Conservation (phyloP, 2,888 invertebrate species). For the Drosophila prostipennis region DNA sequence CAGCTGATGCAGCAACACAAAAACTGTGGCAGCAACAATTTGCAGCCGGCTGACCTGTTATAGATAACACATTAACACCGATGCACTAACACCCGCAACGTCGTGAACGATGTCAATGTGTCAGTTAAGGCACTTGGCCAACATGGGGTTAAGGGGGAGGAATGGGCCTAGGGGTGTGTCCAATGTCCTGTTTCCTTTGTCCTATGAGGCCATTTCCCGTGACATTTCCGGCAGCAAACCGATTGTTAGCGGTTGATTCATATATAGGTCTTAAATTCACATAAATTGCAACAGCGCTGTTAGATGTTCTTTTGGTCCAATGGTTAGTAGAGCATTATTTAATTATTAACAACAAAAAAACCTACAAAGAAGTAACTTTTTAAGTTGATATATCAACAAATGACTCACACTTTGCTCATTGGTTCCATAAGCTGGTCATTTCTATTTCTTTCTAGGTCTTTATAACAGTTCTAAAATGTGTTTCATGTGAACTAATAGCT, state of each 20-base stretch:
- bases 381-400: too few relatives aligned
- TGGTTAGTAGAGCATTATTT: too few relatives aligned
- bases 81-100: background rate
- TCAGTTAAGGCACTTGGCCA: conserved; percentile 43
- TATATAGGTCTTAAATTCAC: background rate
- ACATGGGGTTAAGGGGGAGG: conserved; percentile 13
- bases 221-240: conserved; percentile 8
- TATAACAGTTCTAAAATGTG: too few relatives aligned
- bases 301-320: too few relatives aligned
- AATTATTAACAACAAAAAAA: too few relatives aligned
- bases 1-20: conserved; percentile 57
- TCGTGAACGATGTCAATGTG: conserved; percentile 67
- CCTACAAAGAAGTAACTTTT: too few relatives aligned
- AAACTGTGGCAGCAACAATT: conserved; percentile 30
- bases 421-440: too few relatives aligned
- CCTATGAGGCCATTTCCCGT: background rate
- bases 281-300: background rate
- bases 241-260: background rate
- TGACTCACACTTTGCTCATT: too few relatives aligned
- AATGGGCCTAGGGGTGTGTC: background rate
- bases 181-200: background rate
- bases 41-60: conserved; percentile 41
- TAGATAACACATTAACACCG: conserved; percentile 56
- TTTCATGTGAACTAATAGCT: too few relatives aligned
- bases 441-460: too few relatives aligned